Evolutionary conservation across 2,113 vertebrate species (phyloP).

Genomic region (Daphoenositta chrysoptera): DNA sequence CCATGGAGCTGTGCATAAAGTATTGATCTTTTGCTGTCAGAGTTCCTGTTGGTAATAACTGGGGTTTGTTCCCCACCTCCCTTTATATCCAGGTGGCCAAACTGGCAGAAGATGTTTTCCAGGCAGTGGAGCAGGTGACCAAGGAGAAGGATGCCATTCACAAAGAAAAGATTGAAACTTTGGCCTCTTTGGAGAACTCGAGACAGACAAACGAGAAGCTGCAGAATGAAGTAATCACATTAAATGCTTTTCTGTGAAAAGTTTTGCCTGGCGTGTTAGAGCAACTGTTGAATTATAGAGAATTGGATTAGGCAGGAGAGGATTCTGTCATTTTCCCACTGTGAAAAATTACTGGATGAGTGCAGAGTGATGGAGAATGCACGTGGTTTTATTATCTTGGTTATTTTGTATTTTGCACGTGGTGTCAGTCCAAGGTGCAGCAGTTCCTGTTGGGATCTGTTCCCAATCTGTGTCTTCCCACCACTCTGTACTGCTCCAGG

Average conservation of each 20-base stretch:
- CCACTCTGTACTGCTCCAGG: background rate
- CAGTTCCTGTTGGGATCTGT: background rate
- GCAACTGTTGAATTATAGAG: background rate
- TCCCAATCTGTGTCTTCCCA: background rate
- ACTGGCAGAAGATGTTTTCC: conserved; percentile 77
- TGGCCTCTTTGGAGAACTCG: conserved; percentile 76
- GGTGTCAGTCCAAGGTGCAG: background rate
- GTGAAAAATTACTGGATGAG: background rate
- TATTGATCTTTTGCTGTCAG: background rate
- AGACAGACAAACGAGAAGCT: conserved; percentile 77
- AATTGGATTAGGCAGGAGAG: background rate
- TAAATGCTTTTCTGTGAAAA: background rate
- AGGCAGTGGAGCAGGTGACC: conserved; percentile 81
- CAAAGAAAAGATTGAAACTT: conserved; percentile 76
- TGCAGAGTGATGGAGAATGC: background rate
- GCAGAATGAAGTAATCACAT: conserved; percentile 80
- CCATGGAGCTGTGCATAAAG: background rate
- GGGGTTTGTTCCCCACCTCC: background rate
- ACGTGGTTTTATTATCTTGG: rapidly evolving
- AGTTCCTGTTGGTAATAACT: background rate
- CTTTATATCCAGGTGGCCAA: conserved; percentile 73
- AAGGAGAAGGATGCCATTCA: conserved; percentile 72
- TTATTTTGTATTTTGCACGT: background rate
- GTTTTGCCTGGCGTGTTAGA: background rate
- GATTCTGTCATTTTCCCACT: background rate